phyloP scores from a whole-genome alignment of 2,888 invertebrate genomes.

The Tachystola acroxantha region DNA sequence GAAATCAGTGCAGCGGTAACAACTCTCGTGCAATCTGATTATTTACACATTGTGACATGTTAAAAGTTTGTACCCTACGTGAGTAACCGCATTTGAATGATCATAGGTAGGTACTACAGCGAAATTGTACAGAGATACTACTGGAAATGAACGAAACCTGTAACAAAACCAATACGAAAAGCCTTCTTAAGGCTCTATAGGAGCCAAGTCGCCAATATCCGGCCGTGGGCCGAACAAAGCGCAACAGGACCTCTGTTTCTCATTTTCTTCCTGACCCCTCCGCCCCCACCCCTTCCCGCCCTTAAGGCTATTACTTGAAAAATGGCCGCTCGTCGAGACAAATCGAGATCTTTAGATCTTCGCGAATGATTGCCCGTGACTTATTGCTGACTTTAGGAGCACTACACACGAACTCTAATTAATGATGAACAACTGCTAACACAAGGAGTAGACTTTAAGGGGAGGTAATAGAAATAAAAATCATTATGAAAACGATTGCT shows the following conservation, averaged over 20 bases:
- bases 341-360: conserved; percentile 53
- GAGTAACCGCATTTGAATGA: too few species aligned
- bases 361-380: conserved; percentile 46
- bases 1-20: too few species aligned
- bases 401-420: conserved; percentile 16
- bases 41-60: too few species aligned
- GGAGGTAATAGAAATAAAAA: too few species aligned
- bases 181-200: conserved; percentile 7
- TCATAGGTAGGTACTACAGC: too few species aligned
- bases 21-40: too few species aligned
- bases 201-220: conserved; percentile 21
- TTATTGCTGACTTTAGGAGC: conserved; percentile 29
- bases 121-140: too few species aligned
- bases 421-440: not conserved
- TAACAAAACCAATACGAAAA: conserved; percentile 3
- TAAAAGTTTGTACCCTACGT: too few species aligned
- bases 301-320: conserved; percentile 36
- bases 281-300: conserved; percentile 5
- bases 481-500: too few species aligned
- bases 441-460: too few species aligned
- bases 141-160: too few species aligned
- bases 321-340: conserved; percentile 40
- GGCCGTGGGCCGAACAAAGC: conserved; percentile 2
- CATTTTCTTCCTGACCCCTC: conserved; percentile 7
- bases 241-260: conserved; percentile 6